A percentile compares a stretch with the other conserved stretches of the same genome.
Evolutionary conservation across 2,888 invertebrate genomes (phyloP).

Genomic region (Onchidella celtica): DNA sequence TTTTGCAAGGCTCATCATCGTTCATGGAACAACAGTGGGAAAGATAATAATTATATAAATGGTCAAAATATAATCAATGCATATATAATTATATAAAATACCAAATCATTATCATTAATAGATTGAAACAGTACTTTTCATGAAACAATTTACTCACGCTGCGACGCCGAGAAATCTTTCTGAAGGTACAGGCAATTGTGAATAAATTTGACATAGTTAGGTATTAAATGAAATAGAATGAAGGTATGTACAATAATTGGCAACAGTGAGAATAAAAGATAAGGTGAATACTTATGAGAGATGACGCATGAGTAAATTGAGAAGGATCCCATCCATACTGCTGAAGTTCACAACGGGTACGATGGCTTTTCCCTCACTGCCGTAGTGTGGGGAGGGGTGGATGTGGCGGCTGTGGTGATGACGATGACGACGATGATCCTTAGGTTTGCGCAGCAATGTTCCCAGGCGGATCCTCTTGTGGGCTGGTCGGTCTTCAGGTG

Average conservation of each 20-base stretch:
- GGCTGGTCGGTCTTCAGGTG: not conserved
- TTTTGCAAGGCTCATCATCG: no score
- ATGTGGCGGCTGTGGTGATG: not conserved
- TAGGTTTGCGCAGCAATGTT: not conserved
- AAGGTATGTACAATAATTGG: not conserved
- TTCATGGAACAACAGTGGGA: no score
- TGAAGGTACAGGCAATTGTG: no score
- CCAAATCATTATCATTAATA: no score
- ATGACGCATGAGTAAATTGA: slow-evolving; percentile 5
- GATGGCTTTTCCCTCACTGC: not conserved
- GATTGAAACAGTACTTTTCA: no score
- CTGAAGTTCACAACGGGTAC: slow-evolving; percentile 17
- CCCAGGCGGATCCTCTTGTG: slow-evolving; percentile 4
- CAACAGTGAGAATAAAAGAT: not conserved
- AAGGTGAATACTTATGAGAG: not conserved
- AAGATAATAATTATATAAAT: no score
- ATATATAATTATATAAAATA: no score
- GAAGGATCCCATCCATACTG: slow-evolving; percentile 27
- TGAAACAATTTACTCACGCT: no score
- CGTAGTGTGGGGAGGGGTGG: not conserved
- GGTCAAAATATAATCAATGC: no score
- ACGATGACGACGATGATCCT: not conserved
- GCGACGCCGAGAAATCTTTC: no score
- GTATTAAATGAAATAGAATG: not conserved
- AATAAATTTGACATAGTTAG: no score